A percentile compares a stretch with the other conserved stretches of the same genome.
Conservation (phyloP, 1,140 invertebrate species). For the Papilio polyxenes region DNA sequence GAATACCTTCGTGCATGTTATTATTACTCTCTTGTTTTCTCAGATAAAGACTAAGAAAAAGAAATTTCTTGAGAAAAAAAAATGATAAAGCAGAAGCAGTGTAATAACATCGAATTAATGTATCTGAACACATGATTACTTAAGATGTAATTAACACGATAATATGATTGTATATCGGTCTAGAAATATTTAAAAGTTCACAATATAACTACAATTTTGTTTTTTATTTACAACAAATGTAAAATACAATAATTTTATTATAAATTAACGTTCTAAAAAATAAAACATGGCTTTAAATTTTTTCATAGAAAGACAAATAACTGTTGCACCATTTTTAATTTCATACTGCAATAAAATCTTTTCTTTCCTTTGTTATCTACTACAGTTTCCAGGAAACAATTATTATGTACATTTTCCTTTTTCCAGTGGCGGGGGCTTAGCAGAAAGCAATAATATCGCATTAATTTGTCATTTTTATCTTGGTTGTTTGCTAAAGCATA, state of each 20-base stretch:
- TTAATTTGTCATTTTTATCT: slow-evolving; percentile 63
- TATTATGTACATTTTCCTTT: slow-evolving; percentile 40
- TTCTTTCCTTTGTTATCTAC: slow-evolving; percentile 1
- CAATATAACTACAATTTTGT: too few species aligned
- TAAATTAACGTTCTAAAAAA: neutral
- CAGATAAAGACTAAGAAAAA: too few species aligned
- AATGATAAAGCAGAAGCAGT: too few species aligned
- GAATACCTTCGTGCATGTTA: too few species aligned
- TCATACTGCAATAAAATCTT: slow-evolving; percentile 19
- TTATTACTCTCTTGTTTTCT: too few species aligned
- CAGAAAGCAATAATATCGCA: slow-evolving; percentile 47
- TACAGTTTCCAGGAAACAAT: slow-evolving; percentile 31
- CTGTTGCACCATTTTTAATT: neutral
- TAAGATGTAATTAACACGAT: too few species aligned
- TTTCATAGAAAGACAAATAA: neutral
- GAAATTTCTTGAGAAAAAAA: too few species aligned
- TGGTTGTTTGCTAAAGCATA: slow-evolving; percentile 56
- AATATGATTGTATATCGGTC: too few species aligned
- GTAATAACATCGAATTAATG: too few species aligned
- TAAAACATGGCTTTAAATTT: neutral
- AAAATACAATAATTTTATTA: neutral
- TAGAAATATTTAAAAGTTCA: too few species aligned
- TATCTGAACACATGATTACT: too few species aligned
- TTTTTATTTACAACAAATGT: too few species aligned
- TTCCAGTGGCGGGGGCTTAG: slow-evolving; percentile 39